phyloP scores from a whole-genome alignment of 2,113 vertebrate species.

The Macaca fascicularis region T2T-MFA8v1.1 NC_088391.1:52333501-52334000 shows the following conservation, averaged over 20 bases:
- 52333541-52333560: background rate
- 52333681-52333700: background rate
- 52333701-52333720: conserved; percentile 4
- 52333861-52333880: background rate
- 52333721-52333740: conserved; percentile 71
- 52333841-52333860: conserved; percentile 19
- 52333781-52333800: background rate
- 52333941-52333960: background rate
- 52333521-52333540: background rate
- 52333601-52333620: background rate
- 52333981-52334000: background rate
- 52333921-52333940: conserved; percentile 52
- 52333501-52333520: background rate
- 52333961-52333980: background rate
- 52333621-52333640: background rate
- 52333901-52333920: background rate
- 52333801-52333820: background rate
- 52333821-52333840: conserved; percentile 22
- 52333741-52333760: conserved; percentile 38
- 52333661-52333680: background rate
- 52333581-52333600: background rate
- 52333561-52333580: background rate
- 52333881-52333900: conserved; percentile 53
- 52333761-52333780: background rate
- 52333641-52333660: background rate